Conservation (phyloP, 2,797 vertebrate species). For the Allobates femoralis region DNA sequence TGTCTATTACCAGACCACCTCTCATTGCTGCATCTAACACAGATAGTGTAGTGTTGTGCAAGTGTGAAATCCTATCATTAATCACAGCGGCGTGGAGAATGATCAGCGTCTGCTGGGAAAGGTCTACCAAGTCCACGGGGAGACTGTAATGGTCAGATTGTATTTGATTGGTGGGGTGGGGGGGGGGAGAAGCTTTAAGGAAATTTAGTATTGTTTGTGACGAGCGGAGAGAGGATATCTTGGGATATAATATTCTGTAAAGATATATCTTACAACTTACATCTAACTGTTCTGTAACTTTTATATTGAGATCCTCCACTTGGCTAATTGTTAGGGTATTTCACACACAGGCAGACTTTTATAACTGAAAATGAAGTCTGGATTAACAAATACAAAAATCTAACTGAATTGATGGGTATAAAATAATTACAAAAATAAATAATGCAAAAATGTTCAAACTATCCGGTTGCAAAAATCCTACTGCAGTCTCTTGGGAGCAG, state of each 20-base stretch:
- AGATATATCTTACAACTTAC: neutral
- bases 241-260: neutral
- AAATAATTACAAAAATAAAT: too few relatives aligned
- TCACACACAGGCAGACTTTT: too few relatives aligned
- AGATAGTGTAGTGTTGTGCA: constrained; percentile 64
- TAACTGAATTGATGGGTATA: too few relatives aligned
- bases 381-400: too few relatives aligned
- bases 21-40: constrained; percentile 60
- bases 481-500: too few relatives aligned
- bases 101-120: constrained; percentile 60
- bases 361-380: too few relatives aligned
- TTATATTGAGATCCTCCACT: too few relatives aligned
- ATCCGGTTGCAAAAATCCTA: too few relatives aligned
- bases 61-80: constrained; percentile 64
- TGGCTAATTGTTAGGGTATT: neutral
- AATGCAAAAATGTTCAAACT: too few relatives aligned
- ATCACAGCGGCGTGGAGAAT: constrained; percentile 60
- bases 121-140: constrained; percentile 50
- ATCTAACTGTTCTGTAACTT: too few relatives aligned
- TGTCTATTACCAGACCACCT: constrained; percentile 63
- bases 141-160: constrained; percentile 59
- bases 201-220: constrained; percentile 42
- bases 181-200: constrained; percentile 23
- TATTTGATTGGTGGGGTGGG: constrained; percentile 42
- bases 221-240: neutral